These are phyloP conservation scores for Hyppa rectilinea DNA, from an alignment of 2,888 invertebrate species.

Conservation along the genomic window DNA sequence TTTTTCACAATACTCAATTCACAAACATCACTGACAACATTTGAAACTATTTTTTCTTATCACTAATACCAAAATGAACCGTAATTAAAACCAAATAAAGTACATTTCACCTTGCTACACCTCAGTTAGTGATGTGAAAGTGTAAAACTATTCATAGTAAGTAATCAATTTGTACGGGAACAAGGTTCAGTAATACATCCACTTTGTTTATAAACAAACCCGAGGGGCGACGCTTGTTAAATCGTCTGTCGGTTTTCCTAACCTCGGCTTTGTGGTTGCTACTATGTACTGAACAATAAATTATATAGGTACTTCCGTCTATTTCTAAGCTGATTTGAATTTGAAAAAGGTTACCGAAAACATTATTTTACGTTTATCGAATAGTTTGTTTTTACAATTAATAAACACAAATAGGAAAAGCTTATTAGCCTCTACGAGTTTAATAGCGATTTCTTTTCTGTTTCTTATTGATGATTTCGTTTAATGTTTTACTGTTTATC, in stretches of 20 bases:
- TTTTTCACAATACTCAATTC: background rate
- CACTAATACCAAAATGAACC: constrained; percentile 8
- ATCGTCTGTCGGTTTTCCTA: constrained; percentile 53
- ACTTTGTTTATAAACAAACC: constrained; percentile 69
- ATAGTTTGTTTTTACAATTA: background rate
- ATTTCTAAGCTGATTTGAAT: constrained; percentile 36
- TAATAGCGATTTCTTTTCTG: background rate
- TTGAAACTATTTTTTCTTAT: background rate
- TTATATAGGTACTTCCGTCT: constrained; percentile 3
- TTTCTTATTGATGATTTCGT: background rate
- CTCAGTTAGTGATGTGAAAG: constrained; percentile 3
- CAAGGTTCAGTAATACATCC: constrained; percentile 66
- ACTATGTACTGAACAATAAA: constrained; percentile 23
- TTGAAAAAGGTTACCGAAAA: background rate
- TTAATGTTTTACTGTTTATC: background rate
- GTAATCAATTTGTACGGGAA: constrained; percentile 50
- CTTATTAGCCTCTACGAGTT: background rate
- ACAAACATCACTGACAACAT: background rate
- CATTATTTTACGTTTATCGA: background rate
- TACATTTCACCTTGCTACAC: constrained; percentile 31
- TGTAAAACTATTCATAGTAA: constrained; percentile 60
- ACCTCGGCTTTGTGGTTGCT: constrained; percentile 28
- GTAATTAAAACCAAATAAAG: background rate
- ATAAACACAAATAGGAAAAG: too few relatives aligned
- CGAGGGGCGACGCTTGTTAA: constrained; percentile 48